Conservation (phyloP, 2,888 invertebrate species). For the Nemotelus nigrinus region DNA sequence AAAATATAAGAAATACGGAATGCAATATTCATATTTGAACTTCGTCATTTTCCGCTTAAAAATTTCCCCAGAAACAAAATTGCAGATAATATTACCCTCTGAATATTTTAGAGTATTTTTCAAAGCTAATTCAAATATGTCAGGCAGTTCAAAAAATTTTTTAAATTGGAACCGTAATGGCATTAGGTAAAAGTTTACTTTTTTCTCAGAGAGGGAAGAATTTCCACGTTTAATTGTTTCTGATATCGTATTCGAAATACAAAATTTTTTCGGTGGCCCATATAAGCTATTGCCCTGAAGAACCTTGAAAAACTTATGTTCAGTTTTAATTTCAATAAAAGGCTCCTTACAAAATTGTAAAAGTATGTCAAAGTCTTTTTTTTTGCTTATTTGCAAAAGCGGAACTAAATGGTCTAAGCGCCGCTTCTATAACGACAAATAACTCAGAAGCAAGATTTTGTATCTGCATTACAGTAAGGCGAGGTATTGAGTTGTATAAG, state of each 20-base stretch:
- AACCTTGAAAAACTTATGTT: conserved; percentile 47
- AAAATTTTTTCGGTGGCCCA: conserved; percentile 4
- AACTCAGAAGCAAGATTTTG: conserved; percentile 2
- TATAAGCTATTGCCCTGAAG: conserved; percentile 42
- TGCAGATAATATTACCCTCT: conserved; percentile 1
- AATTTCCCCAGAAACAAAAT: conserved; percentile 45
- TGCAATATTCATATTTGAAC: conserved; percentile 5
- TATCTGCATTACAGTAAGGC: not conserved
- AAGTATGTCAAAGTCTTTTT: not conserved
- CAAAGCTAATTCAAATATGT: conserved; percentile 32
- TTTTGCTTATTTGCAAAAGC: not conserved
- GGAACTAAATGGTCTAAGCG: not conserved
- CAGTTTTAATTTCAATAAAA: conserved; percentile 46
- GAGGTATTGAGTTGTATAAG: not conserved
- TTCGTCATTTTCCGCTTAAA: conserved; percentile 37
- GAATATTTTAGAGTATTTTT: not conserved
- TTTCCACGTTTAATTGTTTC: not conserved
- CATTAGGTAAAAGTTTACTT: conserved; percentile 43
- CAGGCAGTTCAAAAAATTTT: conserved; percentile 46
- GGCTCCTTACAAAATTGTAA: conserved; percentile 40
- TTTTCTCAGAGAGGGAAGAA: conserved; percentile 31
- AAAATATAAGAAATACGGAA: conserved; percentile 46
- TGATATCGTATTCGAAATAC: not conserved
- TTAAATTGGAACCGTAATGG: conserved; percentile 46
- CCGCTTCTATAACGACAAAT: not conserved